phyloP scores from a whole-genome alignment of 1,140 invertebrate species.

The Leptinotarsa texana region DNA sequence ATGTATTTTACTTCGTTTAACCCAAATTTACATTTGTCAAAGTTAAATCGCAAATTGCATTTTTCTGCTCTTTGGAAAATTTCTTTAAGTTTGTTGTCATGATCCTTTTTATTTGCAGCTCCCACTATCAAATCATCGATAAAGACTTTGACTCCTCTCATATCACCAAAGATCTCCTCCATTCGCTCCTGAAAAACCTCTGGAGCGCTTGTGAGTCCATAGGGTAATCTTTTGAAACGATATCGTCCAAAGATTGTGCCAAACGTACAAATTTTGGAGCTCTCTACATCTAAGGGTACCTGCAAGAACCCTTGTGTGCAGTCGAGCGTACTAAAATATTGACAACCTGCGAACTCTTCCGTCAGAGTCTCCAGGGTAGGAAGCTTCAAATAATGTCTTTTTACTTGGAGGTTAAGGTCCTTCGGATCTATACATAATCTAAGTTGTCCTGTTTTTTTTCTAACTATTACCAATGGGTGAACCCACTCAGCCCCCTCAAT shows the following conservation, averaged over 20 bases:
- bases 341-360: slow-evolving; percentile 45
- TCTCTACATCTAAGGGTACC: slow-evolving; percentile 52
- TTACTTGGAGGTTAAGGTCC: slow-evolving; percentile 57
- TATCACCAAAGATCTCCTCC: slow-evolving; percentile 28
- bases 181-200: slow-evolving; percentile 43
- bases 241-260: slow-evolving; percentile 57
- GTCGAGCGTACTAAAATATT: slow-evolving; percentile 55
- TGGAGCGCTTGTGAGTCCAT: slow-evolving; percentile 45
- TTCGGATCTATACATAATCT: slow-evolving; percentile 57
- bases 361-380: slow-evolving; percentile 54
- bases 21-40: slow-evolving; percentile 44
- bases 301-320: slow-evolving; percentile 55
- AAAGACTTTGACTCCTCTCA: slow-evolving; percentile 36
- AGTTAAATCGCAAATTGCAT: slow-evolving; percentile 44
- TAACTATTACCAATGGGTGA: slow-evolving; percentile 49
- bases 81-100: slow-evolving; percentile 9
- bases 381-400: slow-evolving; percentile 53
- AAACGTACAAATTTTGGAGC: slow-evolving; percentile 55
- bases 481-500: slow-evolving; percentile 50
- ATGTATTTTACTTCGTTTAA: slow-evolving; percentile 25
- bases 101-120: slow-evolving; percentile 24
- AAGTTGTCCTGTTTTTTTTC: slow-evolving; percentile 52
- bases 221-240: slow-evolving; percentile 51
- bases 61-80: slow-evolving; percentile 39
- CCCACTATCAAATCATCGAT: slow-evolving; percentile 34